Evolutionary conservation across 2,113 vertebrate genomes (phyloP), one percentile per base, ranked within the genome.

Genomic region (Manacus vitellinus): DNA sequence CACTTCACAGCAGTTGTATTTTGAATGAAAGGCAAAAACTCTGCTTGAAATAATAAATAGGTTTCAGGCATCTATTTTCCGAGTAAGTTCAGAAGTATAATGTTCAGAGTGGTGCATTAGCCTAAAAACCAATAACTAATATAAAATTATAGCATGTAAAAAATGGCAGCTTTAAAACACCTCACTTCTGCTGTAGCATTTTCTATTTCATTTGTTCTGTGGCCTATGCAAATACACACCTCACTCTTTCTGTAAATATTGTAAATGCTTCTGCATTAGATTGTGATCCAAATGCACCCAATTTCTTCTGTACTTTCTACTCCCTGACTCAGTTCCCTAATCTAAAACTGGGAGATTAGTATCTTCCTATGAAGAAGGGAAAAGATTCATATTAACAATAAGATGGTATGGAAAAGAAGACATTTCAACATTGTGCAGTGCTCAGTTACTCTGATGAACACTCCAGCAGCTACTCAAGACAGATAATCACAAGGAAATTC

Each of bases 181-280:
- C 7, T 12, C 28, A 66, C 2, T 1, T 8, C 12, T 1, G 3
- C 5, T 39, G 39, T 4, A 67, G 28, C 6, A 25, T 66, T 85
- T 92, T 84, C 51, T 59, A 14, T 44, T 74, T 62, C 31, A 43
- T 47, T 89, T 55, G 12, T 85, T 39, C 30, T 35, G 8, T 55
- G 44, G 67, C 28, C 33, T 21, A 43, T 51, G 23, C 23, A 90
- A 59, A 68, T 41, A 71, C 8, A 43, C 1, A 13, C 5, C 43
- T 58, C 31, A 44, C 8, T 77, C 39, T 49, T 70, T 49, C 44
- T 27, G 35, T 30, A 85, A 88, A 76, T 73, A 68, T 43, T 79
- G 30, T 43, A 74, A 92, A 74, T n/a, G 5, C 35, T 72, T 70
- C 41, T 47, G 27, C 21, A 54, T 66, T 49, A 20, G 13, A 30